Evolutionary conservation across 2,888 invertebrate species (phyloP).

Genomic region (Rhimphoctona megacephalus): DNA sequence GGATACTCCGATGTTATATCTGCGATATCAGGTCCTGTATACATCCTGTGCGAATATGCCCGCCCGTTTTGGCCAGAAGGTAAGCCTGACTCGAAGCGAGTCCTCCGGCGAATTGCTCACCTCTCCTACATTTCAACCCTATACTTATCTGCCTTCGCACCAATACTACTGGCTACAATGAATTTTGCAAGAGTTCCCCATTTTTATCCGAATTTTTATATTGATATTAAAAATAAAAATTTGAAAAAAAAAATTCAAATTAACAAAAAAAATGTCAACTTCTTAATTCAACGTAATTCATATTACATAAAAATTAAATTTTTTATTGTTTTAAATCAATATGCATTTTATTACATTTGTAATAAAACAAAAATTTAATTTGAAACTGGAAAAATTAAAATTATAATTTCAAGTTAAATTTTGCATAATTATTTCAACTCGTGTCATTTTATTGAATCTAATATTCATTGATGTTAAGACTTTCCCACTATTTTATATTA

Average conservation of each 20-base stretch:
- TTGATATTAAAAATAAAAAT: not conserved
- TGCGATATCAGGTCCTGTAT: constrained; percentile 28
- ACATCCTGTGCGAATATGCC: constrained; percentile 36
- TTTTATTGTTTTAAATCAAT: not conserved
- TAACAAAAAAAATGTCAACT: not conserved
- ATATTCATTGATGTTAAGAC: not conserved
- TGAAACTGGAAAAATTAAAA: not conserved
- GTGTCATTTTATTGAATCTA: not conserved
- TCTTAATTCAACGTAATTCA: not conserved
- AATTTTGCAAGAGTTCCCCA: constrained; percentile 15
- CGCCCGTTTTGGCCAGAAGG: constrained; percentile 67
- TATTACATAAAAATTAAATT: not conserved
- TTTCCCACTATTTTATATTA: not conserved
- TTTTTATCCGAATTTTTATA: constrained; percentile 19
- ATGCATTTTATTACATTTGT: not conserved
- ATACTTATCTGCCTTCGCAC: constrained; percentile 81
- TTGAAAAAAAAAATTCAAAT: not conserved
- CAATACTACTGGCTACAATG: constrained; percentile 44
- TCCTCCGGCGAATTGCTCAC: constrained; percentile 67
- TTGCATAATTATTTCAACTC: not conserved
- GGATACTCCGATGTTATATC: not conserved
- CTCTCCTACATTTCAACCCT: constrained; percentile 80
- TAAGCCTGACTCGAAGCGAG: constrained; percentile 60
- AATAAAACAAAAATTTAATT: not conserved
- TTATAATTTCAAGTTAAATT: not conserved